Evolutionary conservation across 2,113 vertebrate genomes (phyloP).

Genomic region (Blennius ocellaris): DNA sequence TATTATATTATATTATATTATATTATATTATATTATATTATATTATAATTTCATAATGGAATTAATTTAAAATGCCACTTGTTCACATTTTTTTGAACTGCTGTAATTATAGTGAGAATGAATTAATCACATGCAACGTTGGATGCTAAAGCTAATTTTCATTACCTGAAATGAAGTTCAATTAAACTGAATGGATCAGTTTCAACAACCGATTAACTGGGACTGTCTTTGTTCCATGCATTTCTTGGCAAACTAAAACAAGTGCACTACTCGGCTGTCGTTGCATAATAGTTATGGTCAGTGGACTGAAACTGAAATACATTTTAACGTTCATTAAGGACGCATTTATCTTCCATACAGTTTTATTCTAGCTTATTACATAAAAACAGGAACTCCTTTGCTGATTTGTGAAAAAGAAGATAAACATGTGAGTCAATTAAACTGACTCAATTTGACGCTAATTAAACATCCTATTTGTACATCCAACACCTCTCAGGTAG

Average conservation of each 20-base stretch:
- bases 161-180: constrained; percentile 23
- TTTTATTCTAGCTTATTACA: too few relatives aligned
- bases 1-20: background rate
- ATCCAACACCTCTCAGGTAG: background rate
- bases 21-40: background rate
- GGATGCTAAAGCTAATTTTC: constrained; percentile 8
- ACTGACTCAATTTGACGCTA: background rate
- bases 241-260: background rate
- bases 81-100: background rate
- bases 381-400: too few relatives aligned
- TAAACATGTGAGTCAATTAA: background rate
- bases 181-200: constrained; percentile 32
- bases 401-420: too few relatives aligned
- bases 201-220: background rate
- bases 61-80: background rate
- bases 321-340: too few relatives aligned
- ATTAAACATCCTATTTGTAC: constrained; percentile 4
- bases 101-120: background rate
- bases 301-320: too few relatives aligned
- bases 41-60: background rate
- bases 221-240: constrained; percentile 5
- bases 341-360: too few relatives aligned
- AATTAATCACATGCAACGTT: constrained; percentile 27
- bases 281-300: background rate
- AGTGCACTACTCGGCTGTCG: constrained; percentile 3